Conservation (phyloP, 2,113 vertebrate genomes). For the Podarcis muralis region DNA sequence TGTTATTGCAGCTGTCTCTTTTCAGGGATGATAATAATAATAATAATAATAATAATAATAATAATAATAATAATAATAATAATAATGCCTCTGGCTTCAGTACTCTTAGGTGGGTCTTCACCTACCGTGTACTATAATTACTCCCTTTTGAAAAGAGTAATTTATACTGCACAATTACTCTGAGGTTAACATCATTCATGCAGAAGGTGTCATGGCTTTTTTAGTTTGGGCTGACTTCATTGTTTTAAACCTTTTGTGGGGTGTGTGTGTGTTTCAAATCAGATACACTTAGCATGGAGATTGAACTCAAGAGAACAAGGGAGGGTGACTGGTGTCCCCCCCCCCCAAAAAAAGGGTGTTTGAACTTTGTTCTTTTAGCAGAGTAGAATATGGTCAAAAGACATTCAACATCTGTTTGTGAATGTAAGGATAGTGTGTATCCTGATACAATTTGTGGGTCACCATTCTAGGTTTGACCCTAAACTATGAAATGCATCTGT, state of each 20-base stretch:
- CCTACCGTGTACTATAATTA: constrained; percentile 7
- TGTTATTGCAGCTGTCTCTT: constrained; percentile 8
- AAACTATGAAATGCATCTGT: no score
- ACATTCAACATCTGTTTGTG: neutral
- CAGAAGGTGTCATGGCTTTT: constrained; percentile 14
- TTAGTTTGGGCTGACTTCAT: neutral
- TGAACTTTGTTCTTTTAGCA: neutral
- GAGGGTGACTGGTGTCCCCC: neutral
- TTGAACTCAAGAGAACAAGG: neutral
- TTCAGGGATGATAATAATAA: neutral
- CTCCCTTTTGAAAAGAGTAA: constrained; percentile 31
- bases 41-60: no score
- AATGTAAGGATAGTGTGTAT: neutral
- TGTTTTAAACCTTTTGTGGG: neutral
- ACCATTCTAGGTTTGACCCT: no score
- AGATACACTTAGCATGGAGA: neutral
- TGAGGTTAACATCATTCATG: constrained; percentile 1
- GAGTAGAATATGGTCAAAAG: neutral
- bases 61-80: neutral
- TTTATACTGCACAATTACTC: neutral
- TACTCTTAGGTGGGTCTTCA: neutral
- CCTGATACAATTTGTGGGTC: neutral
- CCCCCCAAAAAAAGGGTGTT: neutral
- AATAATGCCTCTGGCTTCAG: neutral
- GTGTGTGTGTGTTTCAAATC: neutral